Evolutionary conservation across 2,888 invertebrate species (phyloP).

Genomic region (Odontocerum albicorne): DNA sequence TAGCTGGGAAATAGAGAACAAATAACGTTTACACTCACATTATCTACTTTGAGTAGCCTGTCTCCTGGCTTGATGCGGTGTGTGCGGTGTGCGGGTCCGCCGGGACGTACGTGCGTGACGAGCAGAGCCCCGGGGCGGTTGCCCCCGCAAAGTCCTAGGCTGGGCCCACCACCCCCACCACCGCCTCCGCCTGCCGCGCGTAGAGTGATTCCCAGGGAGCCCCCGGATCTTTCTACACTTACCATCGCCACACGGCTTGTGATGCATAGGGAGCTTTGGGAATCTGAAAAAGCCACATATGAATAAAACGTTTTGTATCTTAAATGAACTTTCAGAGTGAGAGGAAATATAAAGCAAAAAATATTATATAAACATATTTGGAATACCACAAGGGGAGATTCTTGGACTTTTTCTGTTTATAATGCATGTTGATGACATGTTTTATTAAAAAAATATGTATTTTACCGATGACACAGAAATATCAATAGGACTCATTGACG

Average conservation of each 20-base stretch:
- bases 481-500: too few species aligned
- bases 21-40: slow-evolving; percentile 60
- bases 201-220: slow-evolving; percentile 86
- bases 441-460: too few species aligned
- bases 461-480: too few species aligned
- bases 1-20: neutral
- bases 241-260: slow-evolving; percentile 79
- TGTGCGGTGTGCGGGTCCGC: slow-evolving; percentile 88
- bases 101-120: slow-evolving; percentile 85
- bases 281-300: slow-evolving; percentile 59
- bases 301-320: too few species aligned
- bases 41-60: slow-evolving; percentile 83
- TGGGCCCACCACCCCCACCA: slow-evolving; percentile 60
- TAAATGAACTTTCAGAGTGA: too few species aligned
- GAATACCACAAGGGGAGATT: too few species aligned
- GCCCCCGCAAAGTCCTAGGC: slow-evolving; percentile 71
- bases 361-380: too few species aligned
- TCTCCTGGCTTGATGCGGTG: slow-evolving; percentile 91
- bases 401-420: too few species aligned
- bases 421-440: too few species aligned
- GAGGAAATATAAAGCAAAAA: too few species aligned
- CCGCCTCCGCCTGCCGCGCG: slow-evolving; percentile 62
- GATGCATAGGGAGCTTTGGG: slow-evolving; percentile 73
- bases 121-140: slow-evolving; percentile 68
- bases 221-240: slow-evolving; percentile 76